Evolutionary conservation across 2,113 vertebrate species (phyloP).

Genomic region (Laticauda laticaudata): DNA sequence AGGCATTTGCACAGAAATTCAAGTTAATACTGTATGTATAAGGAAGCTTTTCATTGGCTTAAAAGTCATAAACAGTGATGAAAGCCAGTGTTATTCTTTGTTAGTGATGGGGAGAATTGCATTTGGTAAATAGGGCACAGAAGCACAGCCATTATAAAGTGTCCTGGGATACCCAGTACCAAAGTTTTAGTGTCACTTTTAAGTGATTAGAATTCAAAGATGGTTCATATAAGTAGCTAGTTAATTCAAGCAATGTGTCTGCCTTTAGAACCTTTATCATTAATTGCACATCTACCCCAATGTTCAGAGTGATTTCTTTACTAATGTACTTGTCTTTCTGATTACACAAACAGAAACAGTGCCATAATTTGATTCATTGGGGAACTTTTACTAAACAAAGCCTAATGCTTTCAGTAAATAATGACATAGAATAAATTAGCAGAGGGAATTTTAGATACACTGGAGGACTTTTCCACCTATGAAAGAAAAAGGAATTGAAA

Average conservation of each 20-base stretch:
- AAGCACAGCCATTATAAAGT: neutral
- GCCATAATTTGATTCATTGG: slow-evolving; percentile 13
- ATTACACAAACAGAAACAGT: neutral
- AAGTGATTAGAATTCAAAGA: slow-evolving; percentile 1
- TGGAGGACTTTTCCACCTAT: slow-evolving; percentile 42
- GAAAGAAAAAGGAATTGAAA: slow-evolving; percentile 48
- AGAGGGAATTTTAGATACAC: slow-evolving; percentile 30
- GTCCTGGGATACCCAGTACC: neutral
- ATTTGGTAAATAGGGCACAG: neutral
- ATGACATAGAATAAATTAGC: slow-evolving; percentile 43
- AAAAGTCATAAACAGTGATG: neutral
- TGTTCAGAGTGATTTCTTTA: neutral
- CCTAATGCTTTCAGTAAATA: slow-evolving; percentile 43
- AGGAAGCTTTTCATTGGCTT: neutral
- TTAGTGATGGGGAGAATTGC: neutral
- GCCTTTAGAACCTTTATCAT: neutral
- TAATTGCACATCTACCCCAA: neutral
- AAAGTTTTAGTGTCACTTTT: neutral
- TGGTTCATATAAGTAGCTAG: neutral
- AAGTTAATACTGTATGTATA: neutral
- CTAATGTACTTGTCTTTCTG: neutral
- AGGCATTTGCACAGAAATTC: neutral
- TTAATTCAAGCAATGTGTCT: neutral
- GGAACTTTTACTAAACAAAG: slow-evolving; percentile 46
- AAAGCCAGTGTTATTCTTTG: neutral